Base-by-base conservation (phyloP, 2,888 invertebrate species). In the Clistopyga incitator region DNA sequence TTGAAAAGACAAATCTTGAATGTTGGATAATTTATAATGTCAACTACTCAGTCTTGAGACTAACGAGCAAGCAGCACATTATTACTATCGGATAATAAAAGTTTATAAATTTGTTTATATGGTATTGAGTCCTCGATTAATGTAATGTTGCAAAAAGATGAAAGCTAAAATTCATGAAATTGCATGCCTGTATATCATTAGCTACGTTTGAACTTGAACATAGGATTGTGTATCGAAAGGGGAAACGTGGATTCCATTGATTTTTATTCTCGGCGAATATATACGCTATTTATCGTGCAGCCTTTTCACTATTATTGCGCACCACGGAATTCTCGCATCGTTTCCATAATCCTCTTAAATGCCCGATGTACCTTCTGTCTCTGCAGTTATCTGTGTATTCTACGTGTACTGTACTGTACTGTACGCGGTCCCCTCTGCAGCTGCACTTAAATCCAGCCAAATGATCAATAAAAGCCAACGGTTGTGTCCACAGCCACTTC, bases 341-440 rank as follows among this genome's bases (percentile, higher is more conserved):
- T 86, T 86, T 81, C 78, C 84, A 82, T 87, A 86, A 87, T 86
- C 87, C 86, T 84, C 87, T 86, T 87, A 84, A 87, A 87, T 67
- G 84, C 42, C 42, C 71, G 65, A 52, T 85, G 81, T 78, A 83
- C 79, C 70, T 79, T 77, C 78, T 72, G 72, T 70, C 81, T 75
- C 81, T 81, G 75, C 75, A 50, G 75, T 77, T n/a, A n/a, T 72
- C 68, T 61, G 38, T 81, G 23, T 61, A 34, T 34, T 29, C 81
- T 38, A 29, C 59, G 50, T 65, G 71, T 59, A 59, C 38, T 50
- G 56, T 65, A 67, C n/a, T n/a, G n/a, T n/a, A n/a, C n/a, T 59
- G 71, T 82, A 34, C 65, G 67, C 70, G 42, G 67, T 64, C 71
- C 59, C 70, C 59, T 68, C 64, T 65, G 80, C 85, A 82, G 86